These are phyloP conservation scores for Eilema sororculum DNA, from an alignment of 2,888 invertebrate genomes.

Conservation along the genomic window DNA sequence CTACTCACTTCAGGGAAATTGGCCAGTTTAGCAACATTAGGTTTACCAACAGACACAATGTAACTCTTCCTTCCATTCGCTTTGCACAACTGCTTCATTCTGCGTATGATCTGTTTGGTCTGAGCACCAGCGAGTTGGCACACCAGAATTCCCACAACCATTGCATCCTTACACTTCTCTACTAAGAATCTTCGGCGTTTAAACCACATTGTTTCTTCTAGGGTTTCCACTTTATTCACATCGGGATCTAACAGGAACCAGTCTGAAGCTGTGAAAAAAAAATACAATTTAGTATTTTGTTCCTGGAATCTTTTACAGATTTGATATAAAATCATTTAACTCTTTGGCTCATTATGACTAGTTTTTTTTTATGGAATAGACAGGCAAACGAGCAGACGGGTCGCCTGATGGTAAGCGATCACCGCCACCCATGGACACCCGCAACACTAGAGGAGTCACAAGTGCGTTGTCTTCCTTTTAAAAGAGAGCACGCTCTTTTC, in stretches of 20 bases:
- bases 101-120: constrained; percentile 91
- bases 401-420: no score
- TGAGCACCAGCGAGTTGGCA: constrained; percentile 95
- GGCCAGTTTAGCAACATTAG: constrained; percentile 97
- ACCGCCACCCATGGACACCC: no score
- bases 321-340: neutral
- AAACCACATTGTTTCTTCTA: constrained; percentile 86
- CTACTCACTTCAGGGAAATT: constrained; percentile 95
- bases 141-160: constrained; percentile 95
- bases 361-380: no score
- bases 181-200: constrained; percentile 93
- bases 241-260: constrained; percentile 88
- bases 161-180: constrained; percentile 97
- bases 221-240: constrained; percentile 70
- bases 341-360: no score
- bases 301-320: neutral
- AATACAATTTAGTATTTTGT: neutral
- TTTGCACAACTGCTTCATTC: constrained; percentile 91
- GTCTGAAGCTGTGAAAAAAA: constrained; percentile 74
- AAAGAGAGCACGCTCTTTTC: no score
- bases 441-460: no score
- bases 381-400: no score
- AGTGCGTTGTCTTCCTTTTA: no score
- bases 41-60: constrained; percentile 96
- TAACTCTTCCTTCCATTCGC: constrained; percentile 95